Evolutionary conservation across 2,888 invertebrate genomes (phyloP).

Genomic region (Nemotelus pantherinus): DNA sequence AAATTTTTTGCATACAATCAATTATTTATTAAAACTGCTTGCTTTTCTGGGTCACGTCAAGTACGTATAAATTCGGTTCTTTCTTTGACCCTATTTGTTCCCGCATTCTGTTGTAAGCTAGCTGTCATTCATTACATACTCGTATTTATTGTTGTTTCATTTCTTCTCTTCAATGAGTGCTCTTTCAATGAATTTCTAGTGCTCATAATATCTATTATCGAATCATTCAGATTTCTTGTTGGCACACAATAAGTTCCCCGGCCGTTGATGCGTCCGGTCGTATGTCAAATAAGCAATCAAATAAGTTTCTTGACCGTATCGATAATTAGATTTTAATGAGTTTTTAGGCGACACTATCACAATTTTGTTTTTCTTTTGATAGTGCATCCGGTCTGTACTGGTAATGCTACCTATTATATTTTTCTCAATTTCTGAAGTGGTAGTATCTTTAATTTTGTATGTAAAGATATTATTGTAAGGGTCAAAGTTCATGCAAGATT

Average conservation of each 20-base stretch:
- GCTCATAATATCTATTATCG: not conserved
- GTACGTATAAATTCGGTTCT: no score
- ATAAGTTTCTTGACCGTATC: slow-evolving; percentile 39
- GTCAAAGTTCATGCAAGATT: no score
- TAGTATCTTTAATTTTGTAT: no score
- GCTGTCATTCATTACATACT: slow-evolving; percentile 1
- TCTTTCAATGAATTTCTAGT: not conserved
- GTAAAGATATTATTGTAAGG: no score
- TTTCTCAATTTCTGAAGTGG: no score
- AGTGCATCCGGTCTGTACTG: no score
- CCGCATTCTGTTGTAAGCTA: not conserved
- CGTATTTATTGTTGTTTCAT: not conserved
- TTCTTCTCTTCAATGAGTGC: not conserved
- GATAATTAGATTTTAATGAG: slow-evolving; percentile 39
- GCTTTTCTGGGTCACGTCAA: no score
- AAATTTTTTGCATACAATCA: no score
- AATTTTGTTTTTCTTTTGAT: no score
- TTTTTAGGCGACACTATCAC: slow-evolving; percentile 18
- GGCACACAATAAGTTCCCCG: not conserved
- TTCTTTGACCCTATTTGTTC: no score
- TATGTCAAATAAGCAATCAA: slow-evolving; percentile 13
- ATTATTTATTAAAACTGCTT: no score
- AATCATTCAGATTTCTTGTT: not conserved
- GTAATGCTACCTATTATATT: no score
- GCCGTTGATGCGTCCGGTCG: not conserved